phyloP scores from a whole-genome alignment of 1,140 invertebrate species.

The Brachionus sp. region DNA sequence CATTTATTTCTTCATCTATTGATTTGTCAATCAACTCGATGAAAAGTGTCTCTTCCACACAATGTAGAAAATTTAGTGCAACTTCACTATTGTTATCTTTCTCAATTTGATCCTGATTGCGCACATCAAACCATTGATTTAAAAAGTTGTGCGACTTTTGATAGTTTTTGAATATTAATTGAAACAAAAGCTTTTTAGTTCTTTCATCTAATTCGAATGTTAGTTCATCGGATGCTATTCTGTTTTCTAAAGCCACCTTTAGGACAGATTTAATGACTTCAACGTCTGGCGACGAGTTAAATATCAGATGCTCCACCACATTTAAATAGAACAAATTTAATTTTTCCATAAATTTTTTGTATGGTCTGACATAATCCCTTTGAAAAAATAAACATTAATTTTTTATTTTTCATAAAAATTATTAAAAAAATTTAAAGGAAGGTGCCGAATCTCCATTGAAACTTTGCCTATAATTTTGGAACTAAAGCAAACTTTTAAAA shows the following conservation, averaged over 20 bases:
- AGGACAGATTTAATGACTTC: background rate
- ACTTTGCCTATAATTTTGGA: too few relatives aligned
- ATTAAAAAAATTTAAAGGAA: too few relatives aligned
- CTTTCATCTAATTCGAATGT: background rate
- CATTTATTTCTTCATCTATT: background rate
- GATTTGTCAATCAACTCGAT: background rate
- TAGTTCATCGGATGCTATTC: background rate
- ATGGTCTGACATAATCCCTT: background rate
- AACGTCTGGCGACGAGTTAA: background rate
- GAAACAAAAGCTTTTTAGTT: background rate
- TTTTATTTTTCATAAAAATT: background rate
- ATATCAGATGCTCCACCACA: background rate
- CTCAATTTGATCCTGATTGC: background rate
- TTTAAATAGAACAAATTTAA: background rate
- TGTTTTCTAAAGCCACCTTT: background rate
- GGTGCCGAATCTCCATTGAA: too few relatives aligned
- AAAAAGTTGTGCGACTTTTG: background rate
- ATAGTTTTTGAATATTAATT: constrained; percentile 14
- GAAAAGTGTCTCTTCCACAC: background rate
- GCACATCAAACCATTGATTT: background rate
- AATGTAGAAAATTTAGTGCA: background rate
- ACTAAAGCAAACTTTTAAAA: too few relatives aligned
- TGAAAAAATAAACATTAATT: background rate
- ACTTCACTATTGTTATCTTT: background rate
- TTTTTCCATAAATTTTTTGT: background rate